phyloP scores from a whole-genome alignment of 2,888 invertebrate genomes.

The Pogonocherus hispidulus region DNA sequence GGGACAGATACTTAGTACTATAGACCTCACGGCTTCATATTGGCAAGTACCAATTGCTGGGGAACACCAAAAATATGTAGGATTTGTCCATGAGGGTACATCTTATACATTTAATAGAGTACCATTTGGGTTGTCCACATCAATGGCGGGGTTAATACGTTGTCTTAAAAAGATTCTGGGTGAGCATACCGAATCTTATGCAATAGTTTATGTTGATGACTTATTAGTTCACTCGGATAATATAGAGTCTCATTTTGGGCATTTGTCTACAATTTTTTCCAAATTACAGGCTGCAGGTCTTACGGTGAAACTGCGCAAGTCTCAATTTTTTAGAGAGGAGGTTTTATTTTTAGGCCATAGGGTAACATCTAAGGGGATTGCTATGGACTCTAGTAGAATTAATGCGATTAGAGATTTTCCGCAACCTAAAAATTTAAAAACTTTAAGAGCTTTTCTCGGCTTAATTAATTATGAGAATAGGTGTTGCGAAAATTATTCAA shows the following conservation, averaged over 20 bases:
- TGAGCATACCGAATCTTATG: background rate
- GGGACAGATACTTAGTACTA: conserved; percentile 5
- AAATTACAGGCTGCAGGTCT: conserved; percentile 18
- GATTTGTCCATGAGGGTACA: background rate
- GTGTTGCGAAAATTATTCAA: conserved; percentile 24
- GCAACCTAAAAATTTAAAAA: conserved; percentile 26
- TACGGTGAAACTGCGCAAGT: conserved; percentile 29
- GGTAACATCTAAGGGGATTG: conserved; percentile 8
- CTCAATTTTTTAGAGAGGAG: conserved; percentile 12
- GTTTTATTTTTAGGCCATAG: conserved; percentile 25
- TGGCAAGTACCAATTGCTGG: conserved; percentile 22
- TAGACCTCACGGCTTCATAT: conserved; percentile 14
- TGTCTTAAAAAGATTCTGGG: background rate
- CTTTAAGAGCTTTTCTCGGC: conserved; percentile 8
- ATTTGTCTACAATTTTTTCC: background rate
- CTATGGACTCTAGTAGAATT: conserved; percentile 21
- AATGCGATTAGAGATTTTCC: conserved; percentile 32
- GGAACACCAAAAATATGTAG: conserved; percentile 9
- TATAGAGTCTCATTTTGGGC: background rate
- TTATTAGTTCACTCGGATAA: background rate
- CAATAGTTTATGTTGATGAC: conserved; percentile 12
- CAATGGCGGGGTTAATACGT: conserved; percentile 1
- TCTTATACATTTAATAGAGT: conserved; percentile 20
- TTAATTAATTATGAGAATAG: conserved; percentile 5
- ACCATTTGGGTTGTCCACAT: conserved; percentile 12